A percentile compares a stretch with the other conserved stretches of the same genome.
Evolutionary conservation across 2,113 vertebrate species (phyloP).

Genomic region (Regulus satrapa): DNA sequence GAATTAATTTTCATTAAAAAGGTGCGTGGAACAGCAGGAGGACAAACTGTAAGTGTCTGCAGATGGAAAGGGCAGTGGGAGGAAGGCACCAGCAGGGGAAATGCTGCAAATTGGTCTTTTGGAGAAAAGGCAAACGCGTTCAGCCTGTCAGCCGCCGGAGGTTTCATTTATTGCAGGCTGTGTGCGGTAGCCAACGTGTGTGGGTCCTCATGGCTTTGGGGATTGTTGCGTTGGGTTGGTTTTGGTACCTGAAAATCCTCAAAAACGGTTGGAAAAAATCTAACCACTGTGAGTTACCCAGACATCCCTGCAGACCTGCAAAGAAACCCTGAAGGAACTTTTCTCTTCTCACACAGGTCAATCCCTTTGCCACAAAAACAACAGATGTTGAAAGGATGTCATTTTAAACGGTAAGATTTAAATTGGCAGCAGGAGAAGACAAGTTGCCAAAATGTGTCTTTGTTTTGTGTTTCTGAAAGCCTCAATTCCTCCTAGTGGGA

Average conservation of each 20-base stretch:
- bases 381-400: neutral
- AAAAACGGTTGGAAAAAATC: neutral
- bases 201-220: neutral
- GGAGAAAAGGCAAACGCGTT: neutral
- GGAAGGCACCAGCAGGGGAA: neutral
- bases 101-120: neutral
- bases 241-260: neutral
- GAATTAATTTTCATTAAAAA: constrained; percentile 44
- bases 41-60: neutral
- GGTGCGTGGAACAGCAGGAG: neutral
- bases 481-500: neutral
- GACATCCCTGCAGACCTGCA: neutral
- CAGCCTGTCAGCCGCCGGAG: neutral
- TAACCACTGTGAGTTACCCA: neutral
- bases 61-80: neutral
- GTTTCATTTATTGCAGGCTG: neutral
- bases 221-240: neutral
- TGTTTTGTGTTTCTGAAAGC: constrained; percentile 18
- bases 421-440: neutral
- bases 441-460: constrained; percentile 16
- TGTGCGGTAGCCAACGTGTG: neutral
- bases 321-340: neutral
- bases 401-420: neutral
- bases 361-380: neutral
- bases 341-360: neutral